Evolutionary conservation across 2,113 vertebrate species (phyloP).

Genomic region (Cebus imitator): DNA sequence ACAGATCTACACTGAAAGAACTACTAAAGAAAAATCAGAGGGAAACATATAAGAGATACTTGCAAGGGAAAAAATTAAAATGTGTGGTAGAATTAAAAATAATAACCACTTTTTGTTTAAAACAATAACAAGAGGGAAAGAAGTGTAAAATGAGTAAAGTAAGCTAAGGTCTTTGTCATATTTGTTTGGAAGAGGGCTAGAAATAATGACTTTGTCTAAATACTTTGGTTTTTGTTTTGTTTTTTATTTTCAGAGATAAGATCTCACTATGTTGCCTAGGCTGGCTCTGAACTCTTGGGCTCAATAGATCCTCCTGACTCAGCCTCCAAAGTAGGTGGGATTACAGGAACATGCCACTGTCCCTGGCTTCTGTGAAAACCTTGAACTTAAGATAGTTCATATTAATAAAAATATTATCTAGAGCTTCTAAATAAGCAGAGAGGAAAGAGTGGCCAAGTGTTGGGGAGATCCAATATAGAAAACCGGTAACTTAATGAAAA

Average conservation of each 20-base stretch:
- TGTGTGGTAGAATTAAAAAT: not conserved
- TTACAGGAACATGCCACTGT: not conserved
- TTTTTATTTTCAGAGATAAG: not conserved
- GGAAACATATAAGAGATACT: not conserved
- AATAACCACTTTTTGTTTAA: not conserved
- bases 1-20: not conserved
- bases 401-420: slow-evolving; percentile 10
- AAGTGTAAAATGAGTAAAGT: not conserved
- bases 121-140: not conserved
- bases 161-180: not conserved
- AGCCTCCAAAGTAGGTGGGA: not conserved
- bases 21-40: slow-evolving; percentile 6
- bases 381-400: not conserved
- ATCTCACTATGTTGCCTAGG: not conserved
- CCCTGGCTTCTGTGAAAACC: not conserved
- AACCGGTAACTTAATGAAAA: not conserved
- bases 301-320: not conserved
- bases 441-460: not conserved
- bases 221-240: not conserved
- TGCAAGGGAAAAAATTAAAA: not conserved
- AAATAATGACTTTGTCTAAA: not conserved
- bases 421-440: not conserved
- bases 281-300: not conserved
- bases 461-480: not conserved
- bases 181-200: not conserved